Base-by-base conservation (phyloP, 2,888 invertebrate species). In the Tetragnatha montana region DNA sequence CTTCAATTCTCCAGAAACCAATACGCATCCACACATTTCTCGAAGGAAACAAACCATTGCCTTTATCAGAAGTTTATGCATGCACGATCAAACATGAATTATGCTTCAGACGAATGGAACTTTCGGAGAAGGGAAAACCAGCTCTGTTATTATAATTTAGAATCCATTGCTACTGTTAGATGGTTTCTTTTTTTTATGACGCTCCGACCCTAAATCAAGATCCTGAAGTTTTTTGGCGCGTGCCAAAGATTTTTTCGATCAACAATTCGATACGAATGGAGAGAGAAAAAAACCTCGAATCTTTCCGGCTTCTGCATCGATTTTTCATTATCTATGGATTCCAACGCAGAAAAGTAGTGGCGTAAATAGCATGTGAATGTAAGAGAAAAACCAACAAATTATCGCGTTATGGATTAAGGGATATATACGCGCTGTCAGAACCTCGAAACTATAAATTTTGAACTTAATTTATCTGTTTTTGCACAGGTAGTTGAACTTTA, bases 301-400 rank as follows among this genome's bases (percentile, higher is more conserved):
- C 19, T n/a, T 47, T 69, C 35, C 17, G 76, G 50, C 75, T 22
- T 68, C 47, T n/a, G 50, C 8, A 85, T 85, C 22, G 85, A 85
- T 85, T 85, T 85, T 79, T 85, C 79, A 79, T 79, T 85, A 79
- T 19, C 51, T 79, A n/a, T 35, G 71, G 21, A 47, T 71, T 79
- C 60, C 50, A 68, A n/a, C 60, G 19, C 47, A 83, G 21, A 22
- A 49, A 51, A 35, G n/a, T 19, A 50, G 49, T 12, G n/a, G 17
- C 14, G 70, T 73, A 7, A 80, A 47, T 69, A 69, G 17, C 17
- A 8, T 60, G 60, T 60, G 60, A 60, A 60, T 60, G 60, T 60
- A 60, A 60, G 60, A 60, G 60, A 60, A 60, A 60, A 60, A 60
- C 60, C 60, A 60, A 60, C 60, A 60, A 60, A 60, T 60, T 60